These are phyloP conservation scores for Acanthacorydalis orientalis DNA, from an alignment of 2,888 invertebrate species.

Conservation along the genomic window DNA sequence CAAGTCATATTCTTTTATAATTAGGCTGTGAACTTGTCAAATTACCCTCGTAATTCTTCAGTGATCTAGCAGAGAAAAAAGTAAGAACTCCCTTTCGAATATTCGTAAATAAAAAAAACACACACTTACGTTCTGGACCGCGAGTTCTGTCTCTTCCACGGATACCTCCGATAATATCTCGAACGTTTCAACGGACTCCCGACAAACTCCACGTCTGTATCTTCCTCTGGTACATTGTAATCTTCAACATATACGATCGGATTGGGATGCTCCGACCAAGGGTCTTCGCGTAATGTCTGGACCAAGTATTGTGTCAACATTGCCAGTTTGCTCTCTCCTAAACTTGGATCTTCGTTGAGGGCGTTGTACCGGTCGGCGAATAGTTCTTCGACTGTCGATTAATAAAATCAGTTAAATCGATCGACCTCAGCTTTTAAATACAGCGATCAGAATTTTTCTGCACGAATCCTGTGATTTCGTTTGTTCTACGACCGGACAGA, in stretches of 20 bases:
- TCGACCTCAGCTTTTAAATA: too few species aligned
- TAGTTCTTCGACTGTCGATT: background rate
- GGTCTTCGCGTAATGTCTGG: background rate
- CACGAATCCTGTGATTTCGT: too few species aligned
- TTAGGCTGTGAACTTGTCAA: too few species aligned
- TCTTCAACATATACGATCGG: conserved; percentile 3
- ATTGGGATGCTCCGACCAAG: background rate
- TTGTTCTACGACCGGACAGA: too few species aligned
- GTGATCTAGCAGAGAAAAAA: too few species aligned
- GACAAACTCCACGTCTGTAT: background rate
- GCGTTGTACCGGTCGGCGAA: background rate
- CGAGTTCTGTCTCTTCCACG: conserved; percentile 41
- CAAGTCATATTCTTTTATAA: too few species aligned
- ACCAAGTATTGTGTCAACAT: background rate
- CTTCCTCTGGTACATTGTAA: background rate
- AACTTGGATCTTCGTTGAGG: background rate
- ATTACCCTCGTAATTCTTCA: too few species aligned
- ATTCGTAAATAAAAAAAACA: background rate
- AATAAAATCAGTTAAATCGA: background rate
- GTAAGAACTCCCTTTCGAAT: too few species aligned
- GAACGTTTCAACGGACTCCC: conserved; percentile 27
- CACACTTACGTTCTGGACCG: conserved; percentile 14
- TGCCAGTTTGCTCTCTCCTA: background rate
- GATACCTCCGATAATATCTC: conserved; percentile 41
- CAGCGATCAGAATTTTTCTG: too few species aligned